These are phyloP conservation scores for Triplophysa rosa DNA, from an alignment of 2,113 vertebrate genomes.

Conservation along the genomic window DNA sequence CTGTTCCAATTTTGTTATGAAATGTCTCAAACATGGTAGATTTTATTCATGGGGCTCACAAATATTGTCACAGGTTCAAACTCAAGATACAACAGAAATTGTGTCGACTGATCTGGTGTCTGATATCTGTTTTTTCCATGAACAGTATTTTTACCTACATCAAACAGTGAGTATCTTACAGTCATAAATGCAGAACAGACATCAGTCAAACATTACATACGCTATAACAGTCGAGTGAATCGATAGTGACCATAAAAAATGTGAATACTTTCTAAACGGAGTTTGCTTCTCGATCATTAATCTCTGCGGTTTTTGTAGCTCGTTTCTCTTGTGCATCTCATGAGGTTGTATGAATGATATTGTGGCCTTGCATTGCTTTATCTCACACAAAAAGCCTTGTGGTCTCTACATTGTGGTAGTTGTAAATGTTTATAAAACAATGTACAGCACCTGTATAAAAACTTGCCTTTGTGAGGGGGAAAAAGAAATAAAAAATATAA, in stretches of 20 bases:
- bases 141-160: slow-evolving; percentile 23
- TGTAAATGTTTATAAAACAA: slow-evolving; percentile 98
- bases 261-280: slow-evolving; percentile 43
- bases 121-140: not conserved
- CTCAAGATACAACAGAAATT: not conserved
- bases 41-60: slow-evolving; percentile 11
- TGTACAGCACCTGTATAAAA: slow-evolving; percentile 99
- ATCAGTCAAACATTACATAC: not conserved
- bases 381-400: slow-evolving; percentile 65
- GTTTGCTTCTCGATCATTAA: slow-evolving; percentile 30
- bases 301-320: slow-evolving; percentile 33
- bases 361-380: slow-evolving; percentile 90
- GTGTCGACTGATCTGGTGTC: not conserved
- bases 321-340: slow-evolving; percentile 36
- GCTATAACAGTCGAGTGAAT: not conserved
- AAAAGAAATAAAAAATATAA: slow-evolving; percentile 87
- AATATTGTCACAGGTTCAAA: slow-evolving; percentile 8
- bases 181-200: not conserved
- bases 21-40: not conserved
- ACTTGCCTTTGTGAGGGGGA: slow-evolving; percentile 80
- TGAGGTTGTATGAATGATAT: slow-evolving; percentile 65
- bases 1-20: not conserved
- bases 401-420: slow-evolving; percentile 79
- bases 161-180: not conserved
- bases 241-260: slow-evolving; percentile 40